Evolutionary conservation across 2,797 vertebrate genomes (phyloP), one percentile per base, ranked within the genome.

Genomic region (Lagodon rhomboides): DNA sequence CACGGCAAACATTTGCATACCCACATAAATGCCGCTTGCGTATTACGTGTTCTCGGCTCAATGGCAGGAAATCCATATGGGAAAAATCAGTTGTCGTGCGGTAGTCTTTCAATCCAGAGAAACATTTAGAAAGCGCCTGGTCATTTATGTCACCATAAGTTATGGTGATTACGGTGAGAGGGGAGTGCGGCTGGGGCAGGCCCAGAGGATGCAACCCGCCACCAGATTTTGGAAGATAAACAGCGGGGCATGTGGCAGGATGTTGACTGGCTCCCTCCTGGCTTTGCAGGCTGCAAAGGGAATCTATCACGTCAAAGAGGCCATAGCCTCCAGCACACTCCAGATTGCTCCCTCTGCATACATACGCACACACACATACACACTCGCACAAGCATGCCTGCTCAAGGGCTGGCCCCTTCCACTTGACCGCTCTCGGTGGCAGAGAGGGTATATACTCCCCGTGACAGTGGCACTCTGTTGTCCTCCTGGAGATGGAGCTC

Each of bases 181-280:
- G 53, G 51, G 64, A 68, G 76, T 25, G 81, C n/a, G 58, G 54
- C 79, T 58, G 47, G 78, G 75, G 75, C 69, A 68, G 56, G 73
- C 77, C 85, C 79, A 76, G 85, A 83, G 81, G 89, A 91, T 54
- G 77, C 64, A 67, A 80, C 82, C 87, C 77, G 72, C 77, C 80
- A 79, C 83, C 87, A 91, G 89, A 90, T 88, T 85, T 89, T 79
- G 86, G 90, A 92, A 93, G 91, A 94, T 91, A 91, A 93, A 91
- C 89, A 89, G 88, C 73, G 50, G 84, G 87, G 80, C 86, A 87
- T 87, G 90, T 90, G 89, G 90, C 84, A 89, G 87, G 85, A 87
- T 85, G 88, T 90, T 82, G 89, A 92, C 89, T 86, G 85, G 83
- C 85, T 90, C 84, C 87, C 87, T 85, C 73, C 82, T 84, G 87